Conservation (phyloP, 2,888 invertebrate species). For the Drosophila merina region DNA sequence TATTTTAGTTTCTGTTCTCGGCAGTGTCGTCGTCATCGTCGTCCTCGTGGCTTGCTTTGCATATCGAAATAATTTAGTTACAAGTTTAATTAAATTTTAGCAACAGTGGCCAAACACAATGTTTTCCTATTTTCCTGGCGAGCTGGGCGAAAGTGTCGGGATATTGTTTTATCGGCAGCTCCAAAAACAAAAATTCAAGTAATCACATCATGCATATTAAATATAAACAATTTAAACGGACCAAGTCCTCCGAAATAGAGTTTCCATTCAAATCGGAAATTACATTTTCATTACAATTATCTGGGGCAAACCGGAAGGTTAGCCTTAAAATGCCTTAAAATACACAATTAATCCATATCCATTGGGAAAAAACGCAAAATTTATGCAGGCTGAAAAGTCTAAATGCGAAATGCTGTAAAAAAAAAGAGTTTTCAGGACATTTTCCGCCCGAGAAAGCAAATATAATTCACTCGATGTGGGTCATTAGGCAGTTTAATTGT, state of each 20-base stretch:
- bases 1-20: slow-evolving; percentile 15
- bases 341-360: slow-evolving; percentile 60
- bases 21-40: slow-evolving; percentile 24
- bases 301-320: slow-evolving; percentile 16
- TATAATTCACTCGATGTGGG: slow-evolving; percentile 57
- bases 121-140: not conserved
- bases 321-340: slow-evolving; percentile 14
- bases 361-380: slow-evolving; percentile 45
- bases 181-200: slow-evolving; percentile 1
- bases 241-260: slow-evolving; percentile 11
- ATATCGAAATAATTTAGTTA: slow-evolving; percentile 53
- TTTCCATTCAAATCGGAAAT: slow-evolving; percentile 26
- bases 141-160: slow-evolving; percentile 1
- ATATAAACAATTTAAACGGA: slow-evolving; percentile 19
- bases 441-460: slow-evolving; percentile 49
- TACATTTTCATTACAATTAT: slow-evolving; percentile 47
- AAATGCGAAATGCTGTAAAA: slow-evolving; percentile 11
- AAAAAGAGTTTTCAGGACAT: slow-evolving; percentile 28
- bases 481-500: slow-evolving; percentile 67
- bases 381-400: slow-evolving; percentile 32
- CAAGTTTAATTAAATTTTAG: slow-evolving; percentile 50
- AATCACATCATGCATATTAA: slow-evolving; percentile 13
- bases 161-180: slow-evolving; percentile 22
- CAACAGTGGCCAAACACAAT: slow-evolving; percentile 26
- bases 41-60: slow-evolving; percentile 27